Conservation (phyloP, 2,113 vertebrate species). For the Cettia cetti region DNA sequence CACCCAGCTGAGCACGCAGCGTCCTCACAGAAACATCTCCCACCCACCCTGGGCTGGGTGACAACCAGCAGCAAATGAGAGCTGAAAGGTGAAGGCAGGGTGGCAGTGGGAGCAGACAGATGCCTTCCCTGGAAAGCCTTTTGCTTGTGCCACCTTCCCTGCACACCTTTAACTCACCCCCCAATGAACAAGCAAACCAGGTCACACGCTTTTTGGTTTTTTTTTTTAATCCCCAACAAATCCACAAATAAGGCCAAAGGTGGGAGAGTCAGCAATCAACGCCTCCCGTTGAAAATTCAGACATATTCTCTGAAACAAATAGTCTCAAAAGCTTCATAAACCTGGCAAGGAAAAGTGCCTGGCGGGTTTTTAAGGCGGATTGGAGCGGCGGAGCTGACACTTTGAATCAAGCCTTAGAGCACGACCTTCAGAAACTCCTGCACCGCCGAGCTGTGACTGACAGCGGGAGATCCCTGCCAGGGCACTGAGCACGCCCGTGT, state of each 20-base stretch:
- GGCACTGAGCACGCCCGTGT: not conserved
- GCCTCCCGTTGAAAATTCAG: not conserved
- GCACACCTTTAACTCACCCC: not conserved
- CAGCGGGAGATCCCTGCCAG: not conserved
- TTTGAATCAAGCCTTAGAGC: slow-evolving; percentile 5
- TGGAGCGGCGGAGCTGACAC: not conserved
- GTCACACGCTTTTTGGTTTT: not conserved
- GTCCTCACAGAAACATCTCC: not conserved
- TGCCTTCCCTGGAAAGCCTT: not conserved
- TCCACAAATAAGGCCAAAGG: not conserved
- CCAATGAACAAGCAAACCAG: not conserved
- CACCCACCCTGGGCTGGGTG: not conserved
- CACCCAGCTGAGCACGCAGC: not conserved
- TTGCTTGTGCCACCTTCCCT: not conserved
- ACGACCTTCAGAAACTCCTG: not conserved
- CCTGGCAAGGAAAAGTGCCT: not conserved
- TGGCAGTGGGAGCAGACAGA: not conserved
- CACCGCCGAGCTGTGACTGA: not conserved
- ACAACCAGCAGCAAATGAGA: not conserved
- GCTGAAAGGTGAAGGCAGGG: not conserved
- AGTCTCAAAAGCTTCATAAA: not conserved
- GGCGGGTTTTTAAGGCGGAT: not conserved
- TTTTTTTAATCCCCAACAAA: not conserved
- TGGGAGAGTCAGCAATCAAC: not conserved
- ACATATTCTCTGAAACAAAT: not conserved